Percentiles rank a stretch among this genome's conserved stretches.
phyloP scores from a whole-genome alignment of 1,140 invertebrate genomes.

The Drosophila serrata region DNA sequence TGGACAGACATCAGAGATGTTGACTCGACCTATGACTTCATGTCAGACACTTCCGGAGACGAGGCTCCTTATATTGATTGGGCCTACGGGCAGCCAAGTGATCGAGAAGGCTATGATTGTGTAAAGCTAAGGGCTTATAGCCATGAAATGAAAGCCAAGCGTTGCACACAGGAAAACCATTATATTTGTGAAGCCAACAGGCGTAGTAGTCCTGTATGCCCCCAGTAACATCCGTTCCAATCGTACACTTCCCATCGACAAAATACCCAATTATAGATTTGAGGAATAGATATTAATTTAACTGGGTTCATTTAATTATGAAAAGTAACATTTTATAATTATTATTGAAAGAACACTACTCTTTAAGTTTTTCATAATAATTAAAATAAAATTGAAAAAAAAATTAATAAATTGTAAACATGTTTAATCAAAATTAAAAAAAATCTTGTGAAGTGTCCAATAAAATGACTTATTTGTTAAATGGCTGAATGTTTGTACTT shows the following conservation, averaged over 20 bases:
- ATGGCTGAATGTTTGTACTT: background rate
- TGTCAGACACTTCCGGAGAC: background rate
- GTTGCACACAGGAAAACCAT: background rate
- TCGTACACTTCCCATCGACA: background rate
- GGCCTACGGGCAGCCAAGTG: background rate
- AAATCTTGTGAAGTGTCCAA: background rate
- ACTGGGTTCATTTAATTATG: too few relatives aligned
- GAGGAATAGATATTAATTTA: too few relatives aligned
- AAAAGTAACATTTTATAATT: background rate
- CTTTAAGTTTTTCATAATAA: background rate
- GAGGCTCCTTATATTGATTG: background rate
- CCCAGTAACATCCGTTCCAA: background rate
- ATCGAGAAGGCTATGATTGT: background rate
- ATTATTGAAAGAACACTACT: too few relatives aligned
- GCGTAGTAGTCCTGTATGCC: background rate
- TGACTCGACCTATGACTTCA: background rate
- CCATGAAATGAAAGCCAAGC: background rate
- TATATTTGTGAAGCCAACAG: constrained; percentile 1
- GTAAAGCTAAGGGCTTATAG: background rate
- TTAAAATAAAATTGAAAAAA: too few relatives aligned
- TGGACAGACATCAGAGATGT: background rate
- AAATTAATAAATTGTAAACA: too few relatives aligned
- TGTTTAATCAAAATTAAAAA: too few relatives aligned
- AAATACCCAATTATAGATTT: background rate
- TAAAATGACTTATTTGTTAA: background rate